A percentile compares a stretch with the other conserved stretches of the same genome.
Evolutionary conservation across 1,140 invertebrate genomes (phyloP).

Genomic region (Heliconius hermathena): DNA sequence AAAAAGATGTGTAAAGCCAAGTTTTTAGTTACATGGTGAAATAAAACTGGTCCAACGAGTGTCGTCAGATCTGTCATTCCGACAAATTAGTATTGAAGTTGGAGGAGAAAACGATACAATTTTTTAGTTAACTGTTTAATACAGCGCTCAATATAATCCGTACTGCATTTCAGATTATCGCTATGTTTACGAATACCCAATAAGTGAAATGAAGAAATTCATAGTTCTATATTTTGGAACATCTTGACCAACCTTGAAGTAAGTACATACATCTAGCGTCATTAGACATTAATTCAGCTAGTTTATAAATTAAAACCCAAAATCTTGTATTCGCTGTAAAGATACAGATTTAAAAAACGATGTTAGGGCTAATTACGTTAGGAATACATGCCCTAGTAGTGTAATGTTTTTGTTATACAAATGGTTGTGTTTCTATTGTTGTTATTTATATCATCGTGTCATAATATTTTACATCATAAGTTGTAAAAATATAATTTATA

Average conservation of each 20-base stretch:
- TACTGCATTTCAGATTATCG: constrained; percentile 57
- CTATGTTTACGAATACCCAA: constrained; percentile 46
- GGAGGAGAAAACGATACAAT: constrained; percentile 51
- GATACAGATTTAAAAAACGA: not conserved
- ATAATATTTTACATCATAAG: not conserved
- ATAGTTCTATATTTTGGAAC: constrained; percentile 65
- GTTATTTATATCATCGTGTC: not conserved
- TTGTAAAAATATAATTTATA: not conserved
- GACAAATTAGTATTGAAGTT: constrained; percentile 58
- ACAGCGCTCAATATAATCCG: constrained; percentile 23
- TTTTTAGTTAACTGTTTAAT: constrained; percentile 16
- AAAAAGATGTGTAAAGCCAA: constrained; percentile 36
- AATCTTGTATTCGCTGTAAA: constrained; percentile 15
- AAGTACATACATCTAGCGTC: constrained; percentile 58
- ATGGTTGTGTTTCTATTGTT: not conserved
- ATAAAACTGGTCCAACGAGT: constrained; percentile 73
- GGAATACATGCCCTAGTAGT: not conserved
- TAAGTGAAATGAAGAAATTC: constrained; percentile 70
- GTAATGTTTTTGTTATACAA: not conserved
- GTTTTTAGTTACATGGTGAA: constrained; percentile 60
- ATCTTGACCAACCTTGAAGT: constrained; percentile 81
- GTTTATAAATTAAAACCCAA: constrained; percentile 26
- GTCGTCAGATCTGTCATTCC: constrained; percentile 78
- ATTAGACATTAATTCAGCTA: constrained; percentile 46
- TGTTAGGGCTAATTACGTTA: not conserved